These are phyloP conservation scores for Dolichoris vasculosae DNA, from an alignment of 1,140 invertebrate genomes.

Conservation along the genomic window DNA sequence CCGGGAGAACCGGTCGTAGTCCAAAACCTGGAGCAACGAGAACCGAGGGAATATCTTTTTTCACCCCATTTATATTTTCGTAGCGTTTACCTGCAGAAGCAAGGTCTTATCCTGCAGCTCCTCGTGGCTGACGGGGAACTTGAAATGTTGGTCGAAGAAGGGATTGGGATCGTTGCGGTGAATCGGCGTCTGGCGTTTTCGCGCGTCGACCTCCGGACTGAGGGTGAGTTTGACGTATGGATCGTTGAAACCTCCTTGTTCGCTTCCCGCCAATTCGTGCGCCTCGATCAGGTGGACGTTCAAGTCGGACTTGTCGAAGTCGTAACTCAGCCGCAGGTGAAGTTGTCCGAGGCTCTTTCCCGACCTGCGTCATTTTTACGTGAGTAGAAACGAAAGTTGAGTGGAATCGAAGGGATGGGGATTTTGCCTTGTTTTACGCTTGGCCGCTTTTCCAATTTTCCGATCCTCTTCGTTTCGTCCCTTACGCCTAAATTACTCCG, in stretches of 20 bases:
- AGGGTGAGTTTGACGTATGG: constrained; percentile 87
- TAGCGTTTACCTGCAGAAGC: constrained; percentile 82
- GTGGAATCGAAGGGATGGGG: neutral
- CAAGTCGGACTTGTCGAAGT: constrained; percentile 91
- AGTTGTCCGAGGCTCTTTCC: constrained; percentile 84
- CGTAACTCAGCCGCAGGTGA: constrained; percentile 90
- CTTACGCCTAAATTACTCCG: neutral
- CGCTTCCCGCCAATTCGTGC: constrained; percentile 86
- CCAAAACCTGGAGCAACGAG: constrained; percentile 76
- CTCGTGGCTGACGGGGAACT: constrained; percentile 88
- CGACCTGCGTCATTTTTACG: constrained; percentile 56
- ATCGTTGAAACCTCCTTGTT: constrained; percentile 89
- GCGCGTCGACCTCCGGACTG: constrained; percentile 86
- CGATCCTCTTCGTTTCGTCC: neutral
- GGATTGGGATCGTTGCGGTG: constrained; percentile 85
- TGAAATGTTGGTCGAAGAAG: constrained; percentile 89
- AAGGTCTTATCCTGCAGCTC: constrained; percentile 84
- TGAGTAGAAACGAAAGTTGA: neutral
- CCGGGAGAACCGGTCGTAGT: constrained; percentile 83
- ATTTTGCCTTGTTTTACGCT: neutral
- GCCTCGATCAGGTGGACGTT: constrained; percentile 90
- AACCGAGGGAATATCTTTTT: neutral
- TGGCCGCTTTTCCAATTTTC: neutral
- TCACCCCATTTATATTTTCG: too few species aligned
- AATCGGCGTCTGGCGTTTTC: constrained; percentile 87